phyloP scores from a whole-genome alignment of 2,888 invertebrate species.

The Polydrusus pterygomalis region DNA sequence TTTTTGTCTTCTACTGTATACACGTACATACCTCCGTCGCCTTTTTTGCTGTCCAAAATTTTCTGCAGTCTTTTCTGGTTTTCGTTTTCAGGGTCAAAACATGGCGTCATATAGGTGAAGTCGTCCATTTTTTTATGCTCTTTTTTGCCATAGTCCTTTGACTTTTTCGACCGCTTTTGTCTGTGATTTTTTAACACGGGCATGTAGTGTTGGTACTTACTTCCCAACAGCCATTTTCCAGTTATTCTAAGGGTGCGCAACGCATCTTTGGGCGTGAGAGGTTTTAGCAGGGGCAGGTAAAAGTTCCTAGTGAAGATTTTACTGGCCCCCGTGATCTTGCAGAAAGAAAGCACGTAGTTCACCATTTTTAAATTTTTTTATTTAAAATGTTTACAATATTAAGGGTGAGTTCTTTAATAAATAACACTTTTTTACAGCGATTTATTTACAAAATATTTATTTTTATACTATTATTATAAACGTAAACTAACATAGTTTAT shows the following conservation, averaged over 20 bases:
- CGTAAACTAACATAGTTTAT: constrained; percentile 20
- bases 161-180: constrained; percentile 68
- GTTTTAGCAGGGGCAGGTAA: constrained; percentile 87
- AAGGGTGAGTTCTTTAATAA: constrained; percentile 12
- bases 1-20: constrained; percentile 84
- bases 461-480: constrained; percentile 23
- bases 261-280: constrained; percentile 88
- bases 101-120: constrained; percentile 84
- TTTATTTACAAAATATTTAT: constrained; percentile 37
- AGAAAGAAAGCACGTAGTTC: constrained; percentile 76
- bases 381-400: constrained; percentile 37
- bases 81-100: constrained; percentile 81
- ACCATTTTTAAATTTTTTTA: constrained; percentile 63
- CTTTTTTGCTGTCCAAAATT: constrained; percentile 77
- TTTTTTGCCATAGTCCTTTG: constrained; percentile 77
- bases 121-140: constrained; percentile 81
- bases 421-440: constrained; percentile 20
- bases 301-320: constrained; percentile 87
- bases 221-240: constrained; percentile 83
- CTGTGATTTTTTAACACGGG: constrained; percentile 79
- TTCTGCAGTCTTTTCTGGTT: constrained; percentile 79
- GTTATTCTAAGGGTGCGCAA: constrained; percentile 87
- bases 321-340: constrained; percentile 88
- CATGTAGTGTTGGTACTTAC: constrained; percentile 87
- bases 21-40: constrained; percentile 77